Conservation (phyloP, 2,113 vertebrate species). For the Probosciger aterrimus region DNA sequence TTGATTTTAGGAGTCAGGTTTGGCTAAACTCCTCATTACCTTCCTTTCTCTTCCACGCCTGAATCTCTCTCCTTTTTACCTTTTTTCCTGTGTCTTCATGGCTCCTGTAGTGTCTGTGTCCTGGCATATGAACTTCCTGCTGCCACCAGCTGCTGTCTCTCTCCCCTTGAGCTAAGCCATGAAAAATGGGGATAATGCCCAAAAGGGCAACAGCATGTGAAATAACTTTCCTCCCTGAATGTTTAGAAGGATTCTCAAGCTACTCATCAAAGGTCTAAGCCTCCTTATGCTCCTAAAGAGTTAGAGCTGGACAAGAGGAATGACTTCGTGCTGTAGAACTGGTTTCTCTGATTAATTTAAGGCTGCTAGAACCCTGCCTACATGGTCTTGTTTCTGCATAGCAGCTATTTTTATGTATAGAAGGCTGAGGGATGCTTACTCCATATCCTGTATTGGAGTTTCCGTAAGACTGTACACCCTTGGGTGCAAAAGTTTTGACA, state of each 20-base stretch:
- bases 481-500: conserved; percentile 11
- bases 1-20: background rate
- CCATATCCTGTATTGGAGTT: background rate
- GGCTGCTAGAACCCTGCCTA: background rate
- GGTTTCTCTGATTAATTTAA: background rate
- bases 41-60: background rate
- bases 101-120: background rate
- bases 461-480: background rate
- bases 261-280: background rate
- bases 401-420: background rate
- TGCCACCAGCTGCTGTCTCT: background rate
- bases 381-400: background rate
- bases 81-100: background rate
- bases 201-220: background rate
- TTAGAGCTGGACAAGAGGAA: background rate
- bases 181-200: background rate
- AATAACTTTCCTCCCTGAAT: background rate
- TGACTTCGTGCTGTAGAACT: background rate
- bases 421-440: background rate
- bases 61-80: background rate
- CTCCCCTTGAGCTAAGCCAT: background rate
- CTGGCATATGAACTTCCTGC: background rate
- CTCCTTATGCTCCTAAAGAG: background rate
- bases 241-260: background rate
- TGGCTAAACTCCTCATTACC: background rate